Evolutionary conservation across 2,888 invertebrate species (phyloP).

Genomic region (Morinoia aosen): DNA sequence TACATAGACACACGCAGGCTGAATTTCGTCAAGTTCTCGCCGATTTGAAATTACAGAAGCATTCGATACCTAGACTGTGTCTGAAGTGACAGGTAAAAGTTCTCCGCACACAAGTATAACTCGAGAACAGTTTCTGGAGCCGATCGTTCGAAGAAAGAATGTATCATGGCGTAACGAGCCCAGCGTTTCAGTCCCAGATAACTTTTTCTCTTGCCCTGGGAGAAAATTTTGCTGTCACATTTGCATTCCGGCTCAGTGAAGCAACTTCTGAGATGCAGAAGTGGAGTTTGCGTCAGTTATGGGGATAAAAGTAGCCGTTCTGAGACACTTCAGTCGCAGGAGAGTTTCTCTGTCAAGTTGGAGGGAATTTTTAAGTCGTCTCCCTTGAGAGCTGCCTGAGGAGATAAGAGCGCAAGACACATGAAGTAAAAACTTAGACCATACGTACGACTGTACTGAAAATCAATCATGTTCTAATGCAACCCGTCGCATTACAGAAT

Average conservation of each 20-base stretch:
- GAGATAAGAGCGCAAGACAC: neutral
- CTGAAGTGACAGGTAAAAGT: neutral
- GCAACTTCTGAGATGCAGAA: constrained; percentile 25
- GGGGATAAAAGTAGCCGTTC: neutral
- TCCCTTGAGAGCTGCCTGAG: neutral
- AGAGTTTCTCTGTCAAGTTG: neutral
- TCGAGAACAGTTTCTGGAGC: neutral
- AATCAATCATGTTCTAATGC: neutral
- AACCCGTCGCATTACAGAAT: neutral
- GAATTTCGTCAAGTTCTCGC: neutral
- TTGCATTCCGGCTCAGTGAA: neutral
- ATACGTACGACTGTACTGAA: neutral
- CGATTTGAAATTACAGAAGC: neutral
- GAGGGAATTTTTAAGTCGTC: neutral
- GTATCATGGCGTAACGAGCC: neutral
- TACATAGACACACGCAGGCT: neutral
- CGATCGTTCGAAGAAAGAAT: constrained; percentile 2
- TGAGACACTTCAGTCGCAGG: neutral
- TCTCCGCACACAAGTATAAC: neutral
- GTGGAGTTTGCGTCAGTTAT: constrained; percentile 12
- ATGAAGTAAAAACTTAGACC: neutral
- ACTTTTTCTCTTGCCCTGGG: neutral
- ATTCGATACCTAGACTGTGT: neutral
- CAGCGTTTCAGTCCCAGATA: neutral
- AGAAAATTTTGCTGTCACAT: neutral